Evolutionary conservation across 2,888 invertebrate species (phyloP).

Genomic region (Dasypolia templi): DNA sequence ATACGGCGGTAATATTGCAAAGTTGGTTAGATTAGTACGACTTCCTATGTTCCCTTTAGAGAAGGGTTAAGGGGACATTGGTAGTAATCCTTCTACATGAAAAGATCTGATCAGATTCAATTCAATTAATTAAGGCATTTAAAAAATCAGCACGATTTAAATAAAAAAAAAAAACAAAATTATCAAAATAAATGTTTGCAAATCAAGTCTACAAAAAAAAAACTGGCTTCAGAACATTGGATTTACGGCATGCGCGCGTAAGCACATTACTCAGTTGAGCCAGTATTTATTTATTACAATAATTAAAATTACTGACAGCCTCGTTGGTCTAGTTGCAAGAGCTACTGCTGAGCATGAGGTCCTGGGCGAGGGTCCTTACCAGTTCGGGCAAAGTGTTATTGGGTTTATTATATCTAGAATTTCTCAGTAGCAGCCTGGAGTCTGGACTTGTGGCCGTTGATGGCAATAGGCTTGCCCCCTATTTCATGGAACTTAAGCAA

Average conservation of each 20-base stretch:
- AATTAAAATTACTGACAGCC: too few relatives aligned
- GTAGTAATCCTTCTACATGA: not conserved
- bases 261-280: constrained; percentile 19
- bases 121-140: not conserved
- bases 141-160: not conserved
- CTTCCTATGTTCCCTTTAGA: not conserved
- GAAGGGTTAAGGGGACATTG: not conserved
- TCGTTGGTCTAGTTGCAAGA: too few relatives aligned
- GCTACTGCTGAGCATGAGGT: too few relatives aligned
- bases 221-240: constrained; percentile 32
- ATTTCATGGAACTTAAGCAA: too few relatives aligned
- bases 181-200: not conserved
- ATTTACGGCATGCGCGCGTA: constrained; percentile 78
- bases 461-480: too few relatives aligned
- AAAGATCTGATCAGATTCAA: not conserved
- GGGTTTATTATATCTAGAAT: too few relatives aligned
- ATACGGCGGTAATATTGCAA: not conserved
- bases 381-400: too few relatives aligned
- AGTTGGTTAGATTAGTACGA: not conserved
- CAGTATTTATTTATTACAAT: constrained; percentile 27
- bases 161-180: not conserved
- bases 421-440: too few relatives aligned
- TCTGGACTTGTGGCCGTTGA: too few relatives aligned
- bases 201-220: constrained; percentile 17
- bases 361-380: too few relatives aligned